Evolutionary conservation across 2,888 invertebrate species (phyloP).

Genomic region (Drosophila paucipuncta): DNA sequence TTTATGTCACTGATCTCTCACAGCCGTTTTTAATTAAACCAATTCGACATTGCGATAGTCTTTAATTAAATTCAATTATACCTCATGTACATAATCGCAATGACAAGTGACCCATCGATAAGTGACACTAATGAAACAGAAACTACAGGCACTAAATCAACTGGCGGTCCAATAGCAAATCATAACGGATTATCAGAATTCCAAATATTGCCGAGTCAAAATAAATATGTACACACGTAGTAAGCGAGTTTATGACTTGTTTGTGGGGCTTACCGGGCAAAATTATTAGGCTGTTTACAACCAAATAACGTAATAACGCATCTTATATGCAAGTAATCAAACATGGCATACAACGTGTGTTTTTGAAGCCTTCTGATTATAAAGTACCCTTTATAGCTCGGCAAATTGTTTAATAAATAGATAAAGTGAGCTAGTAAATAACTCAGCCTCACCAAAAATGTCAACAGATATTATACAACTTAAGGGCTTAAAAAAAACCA

Average conservation of each 20-base stretch:
- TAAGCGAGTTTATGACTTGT: conserved; percentile 17
- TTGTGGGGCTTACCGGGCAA: conserved; percentile 9
- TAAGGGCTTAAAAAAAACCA: not conserved
- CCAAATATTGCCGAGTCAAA: conserved; percentile 2
- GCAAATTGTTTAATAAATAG: not conserved
- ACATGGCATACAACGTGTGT: conserved; percentile 26
- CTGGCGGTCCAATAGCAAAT: conserved; percentile 25
- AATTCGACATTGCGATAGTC: conserved; percentile 45
- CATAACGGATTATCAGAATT: conserved; percentile 53
- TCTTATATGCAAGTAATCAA: conserved; percentile 30
- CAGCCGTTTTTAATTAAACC: conserved; percentile 56
- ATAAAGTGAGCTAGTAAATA: conserved; percentile 9
- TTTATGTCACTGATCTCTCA: conserved; percentile 48
- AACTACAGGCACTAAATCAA: conserved; percentile 16
- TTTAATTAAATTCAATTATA: conserved; percentile 70
- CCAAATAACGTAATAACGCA: conserved; percentile 4
- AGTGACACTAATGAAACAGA: conserved; percentile 29
- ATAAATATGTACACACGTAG: not conserved
- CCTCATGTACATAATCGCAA: conserved; percentile 52
- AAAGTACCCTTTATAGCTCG: conserved; percentile 1
- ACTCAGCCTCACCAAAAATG: not conserved
- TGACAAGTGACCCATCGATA: conserved; percentile 45
- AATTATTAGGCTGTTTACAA: conserved; percentile 10
- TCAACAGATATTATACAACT: not conserved
- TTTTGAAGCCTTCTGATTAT: conserved; percentile 9